A percentile compares a stretch with the other conserved stretches of the same genome.
phyloP scores from a whole-genome alignment of 2,113 vertebrate genomes.

The Sinocyclocheilus anshuiensis region DNA sequence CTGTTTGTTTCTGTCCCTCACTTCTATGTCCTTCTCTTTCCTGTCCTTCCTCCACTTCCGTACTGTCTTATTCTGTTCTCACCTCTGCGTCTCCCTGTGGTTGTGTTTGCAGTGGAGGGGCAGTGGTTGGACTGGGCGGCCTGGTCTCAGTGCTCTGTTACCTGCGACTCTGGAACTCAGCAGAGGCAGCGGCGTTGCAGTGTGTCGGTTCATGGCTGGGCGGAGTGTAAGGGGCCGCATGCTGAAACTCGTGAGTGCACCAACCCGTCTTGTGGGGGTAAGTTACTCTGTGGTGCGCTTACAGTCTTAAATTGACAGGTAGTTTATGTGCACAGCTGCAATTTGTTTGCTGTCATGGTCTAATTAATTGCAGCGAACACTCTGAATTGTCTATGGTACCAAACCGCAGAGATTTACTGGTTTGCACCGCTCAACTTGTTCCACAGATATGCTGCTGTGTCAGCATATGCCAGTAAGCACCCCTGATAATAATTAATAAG shows the following conservation, averaged over 20 bases:
- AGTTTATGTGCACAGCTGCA: slow-evolving; percentile 21
- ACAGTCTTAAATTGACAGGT: slow-evolving; percentile 19
- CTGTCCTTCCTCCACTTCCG: neutral
- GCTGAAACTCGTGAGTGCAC: slow-evolving; percentile 87
- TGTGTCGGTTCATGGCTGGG: slow-evolving; percentile 87
- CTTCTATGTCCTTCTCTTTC: neutral
- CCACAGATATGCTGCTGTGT: slow-evolving; percentile 17
- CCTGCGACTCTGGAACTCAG: slow-evolving; percentile 89
- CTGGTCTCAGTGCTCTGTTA: slow-evolving; percentile 90
- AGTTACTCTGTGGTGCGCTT: slow-evolving; percentile 50
- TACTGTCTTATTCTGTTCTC: neutral
- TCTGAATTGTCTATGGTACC: slow-evolving; percentile 21
- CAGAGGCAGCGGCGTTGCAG: slow-evolving; percentile 91
- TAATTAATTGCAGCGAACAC: slow-evolving; percentile 20
- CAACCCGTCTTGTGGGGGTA: slow-evolving; percentile 88
- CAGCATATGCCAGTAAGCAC: slow-evolving; percentile 17
- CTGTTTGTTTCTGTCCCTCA: slow-evolving; percentile 35
- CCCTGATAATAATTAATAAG: slow-evolving; percentile 31
- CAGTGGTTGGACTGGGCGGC: slow-evolving; percentile 96
- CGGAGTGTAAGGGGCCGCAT: slow-evolving; percentile 88
- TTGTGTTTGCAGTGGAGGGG: slow-evolving; percentile 86
- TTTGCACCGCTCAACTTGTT: neutral
- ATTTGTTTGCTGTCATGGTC: slow-evolving; percentile 29
- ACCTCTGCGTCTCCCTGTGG: slow-evolving; percentile 61
- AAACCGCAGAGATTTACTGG: neutral